A percentile compares a stretch with the other conserved stretches of the same genome.
These are phyloP conservation scores for Hippasteria phrygiana DNA, from an alignment of 53 echinoderm and acorn worm genomes.

Conservation along the genomic window DNA sequence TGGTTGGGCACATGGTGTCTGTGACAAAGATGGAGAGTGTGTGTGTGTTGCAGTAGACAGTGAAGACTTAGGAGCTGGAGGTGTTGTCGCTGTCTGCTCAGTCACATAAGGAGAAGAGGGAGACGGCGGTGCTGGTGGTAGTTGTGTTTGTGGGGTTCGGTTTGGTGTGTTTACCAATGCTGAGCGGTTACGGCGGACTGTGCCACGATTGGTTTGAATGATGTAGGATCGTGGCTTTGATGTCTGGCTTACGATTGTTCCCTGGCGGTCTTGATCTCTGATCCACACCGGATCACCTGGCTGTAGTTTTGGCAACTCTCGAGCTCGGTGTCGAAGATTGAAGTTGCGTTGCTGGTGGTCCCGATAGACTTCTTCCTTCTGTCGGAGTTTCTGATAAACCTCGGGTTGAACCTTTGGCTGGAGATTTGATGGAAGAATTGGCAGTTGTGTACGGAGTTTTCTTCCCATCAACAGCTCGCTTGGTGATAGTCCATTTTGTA, in stretches of 20 bases:
- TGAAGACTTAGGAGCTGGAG: too few species aligned
- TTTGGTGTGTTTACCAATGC: not conserved
- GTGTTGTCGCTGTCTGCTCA: too few species aligned
- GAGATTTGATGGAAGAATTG: slow-evolving; percentile 13
- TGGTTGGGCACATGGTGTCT: too few species aligned
- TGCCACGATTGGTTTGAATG: slow-evolving; percentile 39
- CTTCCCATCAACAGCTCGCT: slow-evolving; percentile 56
- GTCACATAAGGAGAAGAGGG: too few species aligned
- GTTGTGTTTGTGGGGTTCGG: not conserved
- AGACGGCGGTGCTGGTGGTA: too few species aligned
- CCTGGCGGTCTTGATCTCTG: slow-evolving; percentile 37
- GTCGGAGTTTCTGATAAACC: not conserved
- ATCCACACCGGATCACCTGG: slow-evolving; percentile 33
- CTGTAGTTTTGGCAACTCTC: slow-evolving; percentile 1
- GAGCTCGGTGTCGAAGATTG: slow-evolving; percentile 29
- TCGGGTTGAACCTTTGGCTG: not conserved
- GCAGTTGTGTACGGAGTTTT: slow-evolving; percentile 38
- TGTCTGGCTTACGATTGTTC: not conserved
- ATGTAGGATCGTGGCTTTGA: slow-evolving; percentile 43
- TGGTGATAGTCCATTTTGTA: slow-evolving; percentile 61
- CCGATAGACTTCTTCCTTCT: not conserved
- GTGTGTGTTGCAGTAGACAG: too few species aligned
- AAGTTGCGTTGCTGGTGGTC: slow-evolving; percentile 31
- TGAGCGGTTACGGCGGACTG: not conserved
- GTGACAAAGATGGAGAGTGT: too few species aligned